Percentiles rank a stretch among this genome's conserved stretches.
Conservation (phyloP, 2,888 invertebrate species). For the Amiota mariae region DNA sequence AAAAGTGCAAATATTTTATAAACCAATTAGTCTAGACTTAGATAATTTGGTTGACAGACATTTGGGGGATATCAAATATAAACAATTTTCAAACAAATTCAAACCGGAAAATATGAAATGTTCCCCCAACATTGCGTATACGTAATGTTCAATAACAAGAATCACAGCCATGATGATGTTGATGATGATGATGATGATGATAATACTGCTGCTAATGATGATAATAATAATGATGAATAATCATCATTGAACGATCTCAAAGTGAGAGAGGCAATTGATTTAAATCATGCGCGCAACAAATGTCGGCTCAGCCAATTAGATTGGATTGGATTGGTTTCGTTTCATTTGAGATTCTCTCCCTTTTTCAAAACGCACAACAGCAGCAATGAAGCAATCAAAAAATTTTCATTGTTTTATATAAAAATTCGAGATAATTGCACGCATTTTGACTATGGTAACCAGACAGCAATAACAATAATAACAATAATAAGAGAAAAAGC, state of each 20-base stretch:
- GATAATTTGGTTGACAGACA: slow-evolving; percentile 44
- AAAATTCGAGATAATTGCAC: slow-evolving; percentile 64
- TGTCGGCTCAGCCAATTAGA: not conserved
- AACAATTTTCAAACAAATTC: not conserved
- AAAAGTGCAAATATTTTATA: not conserved
- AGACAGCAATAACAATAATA: slow-evolving; percentile 3
- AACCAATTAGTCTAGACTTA: slow-evolving; percentile 60
- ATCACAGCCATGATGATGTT: not conserved
- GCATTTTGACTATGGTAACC: slow-evolving; percentile 61
- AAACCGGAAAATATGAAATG: slow-evolving; percentile 27
- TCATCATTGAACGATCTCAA: not conserved
- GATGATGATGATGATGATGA: not conserved
- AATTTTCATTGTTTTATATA: slow-evolving; percentile 66
- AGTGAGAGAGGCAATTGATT: slow-evolving; percentile 53
- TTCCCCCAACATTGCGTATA: slow-evolving; percentile 18
- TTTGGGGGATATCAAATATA: not conserved
- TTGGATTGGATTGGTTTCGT: too few relatives aligned
- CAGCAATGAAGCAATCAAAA: slow-evolving; percentile 53
- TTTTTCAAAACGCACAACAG: not conserved
- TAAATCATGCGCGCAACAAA: slow-evolving; percentile 55
- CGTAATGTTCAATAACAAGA: not conserved
- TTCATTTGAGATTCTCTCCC: too few relatives aligned
- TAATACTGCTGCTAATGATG: not conserved
- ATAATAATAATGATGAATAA: slow-evolving; percentile 1
- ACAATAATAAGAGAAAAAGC: not conserved